phyloP scores from a whole-genome alignment of 2,888 invertebrate species.

The Lepidochrysops patricia region DNA sequence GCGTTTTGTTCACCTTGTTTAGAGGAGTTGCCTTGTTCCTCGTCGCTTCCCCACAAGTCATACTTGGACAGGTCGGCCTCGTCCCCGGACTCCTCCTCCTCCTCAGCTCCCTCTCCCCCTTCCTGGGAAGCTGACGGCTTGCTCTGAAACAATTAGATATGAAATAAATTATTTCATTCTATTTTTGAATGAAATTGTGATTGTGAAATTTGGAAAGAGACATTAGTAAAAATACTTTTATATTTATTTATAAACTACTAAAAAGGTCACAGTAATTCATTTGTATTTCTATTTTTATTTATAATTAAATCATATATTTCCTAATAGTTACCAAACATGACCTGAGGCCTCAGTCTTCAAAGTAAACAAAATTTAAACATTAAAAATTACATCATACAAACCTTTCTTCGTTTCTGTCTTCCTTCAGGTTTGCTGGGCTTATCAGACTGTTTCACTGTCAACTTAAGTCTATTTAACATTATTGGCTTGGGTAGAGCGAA shows the following conservation, averaged over 20 bases:
- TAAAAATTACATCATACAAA: slow-evolving; percentile 40
- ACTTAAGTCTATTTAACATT: slow-evolving; percentile 60
- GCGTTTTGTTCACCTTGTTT: slow-evolving; percentile 38
- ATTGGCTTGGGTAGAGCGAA: slow-evolving; percentile 69
- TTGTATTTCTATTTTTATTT: no score
- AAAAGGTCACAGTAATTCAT: no score
- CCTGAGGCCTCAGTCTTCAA: no score
- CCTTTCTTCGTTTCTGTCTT: slow-evolving; percentile 53
- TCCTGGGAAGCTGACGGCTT: slow-evolving; percentile 48
- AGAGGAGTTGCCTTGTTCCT: slow-evolving; percentile 56
- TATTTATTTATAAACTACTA: no score
- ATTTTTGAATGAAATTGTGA: no score
- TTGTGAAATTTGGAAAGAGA: no score
- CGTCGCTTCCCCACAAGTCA: slow-evolving; percentile 82
- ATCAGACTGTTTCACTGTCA: slow-evolving; percentile 51
- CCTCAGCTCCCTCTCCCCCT: slow-evolving; percentile 66
- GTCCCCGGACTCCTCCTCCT: slow-evolving; percentile 76
- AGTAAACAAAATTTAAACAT: no score
- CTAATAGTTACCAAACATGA: no score
- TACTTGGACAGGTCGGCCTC: slow-evolving; percentile 85
- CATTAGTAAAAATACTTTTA: no score
- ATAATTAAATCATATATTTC: no score
- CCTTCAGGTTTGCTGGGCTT: slow-evolving; percentile 40
- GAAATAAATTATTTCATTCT: not conserved
- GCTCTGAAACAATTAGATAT: slow-evolving; percentile 51